A percentile compares a stretch with the other conserved stretches of the same genome.
These are phyloP conservation scores for Hirtodrosophila trivittata DNA, from an alignment of 2,888 invertebrate species.

Conservation along the genomic window DNA sequence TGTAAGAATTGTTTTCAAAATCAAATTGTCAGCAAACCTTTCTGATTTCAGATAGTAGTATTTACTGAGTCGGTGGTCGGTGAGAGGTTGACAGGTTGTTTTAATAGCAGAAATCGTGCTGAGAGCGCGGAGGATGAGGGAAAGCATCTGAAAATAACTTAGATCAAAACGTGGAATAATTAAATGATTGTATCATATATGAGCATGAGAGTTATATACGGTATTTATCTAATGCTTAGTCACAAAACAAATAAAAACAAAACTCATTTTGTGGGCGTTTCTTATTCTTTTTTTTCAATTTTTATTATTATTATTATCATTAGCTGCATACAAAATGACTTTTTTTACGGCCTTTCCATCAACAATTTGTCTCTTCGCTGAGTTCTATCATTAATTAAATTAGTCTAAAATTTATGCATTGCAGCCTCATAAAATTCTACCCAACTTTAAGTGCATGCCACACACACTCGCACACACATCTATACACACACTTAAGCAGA, in stretches of 20 bases:
- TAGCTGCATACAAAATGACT: constrained; percentile 18
- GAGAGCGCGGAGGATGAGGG: too few relatives aligned
- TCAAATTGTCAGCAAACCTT: too few relatives aligned
- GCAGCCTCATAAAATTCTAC: constrained; percentile 17
- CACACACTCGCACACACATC: too few relatives aligned
- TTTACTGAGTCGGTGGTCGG: too few relatives aligned
- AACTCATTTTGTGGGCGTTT: constrained; percentile 35
- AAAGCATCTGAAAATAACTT: neutral
- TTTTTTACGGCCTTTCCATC: constrained; percentile 22
- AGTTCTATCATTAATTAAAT: constrained; percentile 35
- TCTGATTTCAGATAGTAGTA: too few relatives aligned
- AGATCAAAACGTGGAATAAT: constrained; percentile 37
- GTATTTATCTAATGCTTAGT: neutral
- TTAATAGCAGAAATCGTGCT: too few relatives aligned
- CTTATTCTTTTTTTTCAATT: constrained; percentile 9
- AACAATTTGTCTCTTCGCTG: constrained; percentile 32
- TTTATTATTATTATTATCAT: constrained; percentile 25
- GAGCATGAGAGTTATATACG: neutral
- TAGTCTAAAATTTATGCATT: constrained; percentile 29
- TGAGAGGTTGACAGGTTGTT: too few relatives aligned
- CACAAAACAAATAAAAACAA: constrained; percentile 1
- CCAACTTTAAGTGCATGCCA: constrained; percentile 5
- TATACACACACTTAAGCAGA: constrained; percentile 13
- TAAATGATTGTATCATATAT: constrained; percentile 35
- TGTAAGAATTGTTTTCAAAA: too few relatives aligned